These are phyloP conservation scores for Buceros bicornis DNA, from an alignment of 2,797 vertebrate genomes.

Conservation along the genomic window DNA sequence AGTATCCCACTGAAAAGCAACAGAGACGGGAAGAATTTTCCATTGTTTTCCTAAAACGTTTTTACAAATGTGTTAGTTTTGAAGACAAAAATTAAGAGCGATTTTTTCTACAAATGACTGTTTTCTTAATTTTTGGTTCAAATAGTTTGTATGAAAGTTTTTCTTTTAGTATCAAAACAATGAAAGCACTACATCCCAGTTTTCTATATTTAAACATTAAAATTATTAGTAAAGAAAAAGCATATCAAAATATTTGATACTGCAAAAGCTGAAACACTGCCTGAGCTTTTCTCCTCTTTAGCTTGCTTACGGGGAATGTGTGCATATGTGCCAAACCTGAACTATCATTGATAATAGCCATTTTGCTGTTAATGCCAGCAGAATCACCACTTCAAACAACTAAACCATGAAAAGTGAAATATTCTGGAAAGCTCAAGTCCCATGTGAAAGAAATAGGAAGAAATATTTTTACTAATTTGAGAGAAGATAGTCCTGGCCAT, in stretches of 20 bases:
- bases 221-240: background rate
- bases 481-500: background rate
- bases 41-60: background rate
- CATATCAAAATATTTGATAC: background rate
- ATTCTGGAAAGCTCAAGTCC: background rate
- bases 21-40: background rate
- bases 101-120: background rate
- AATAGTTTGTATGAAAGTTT: background rate
- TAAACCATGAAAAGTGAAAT: background rate
- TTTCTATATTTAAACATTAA: background rate
- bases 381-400: background rate
- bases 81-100: background rate
- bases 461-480: background rate
- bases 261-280: background rate
- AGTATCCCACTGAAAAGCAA: background rate
- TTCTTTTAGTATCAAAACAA: background rate
- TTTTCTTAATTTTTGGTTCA: background rate
- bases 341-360: background rate
- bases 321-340: background rate
- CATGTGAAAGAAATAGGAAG: background rate
- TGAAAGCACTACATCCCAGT: background rate
- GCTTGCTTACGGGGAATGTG: rapidly evolving
- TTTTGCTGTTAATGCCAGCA: background rate
- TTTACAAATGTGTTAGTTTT: background rate
- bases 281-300: background rate